Percentiles rank a stretch among this genome's conserved stretches.
Evolutionary conservation across 2,888 invertebrate species (phyloP).

Genomic region (Apocheima hispidaria): DNA sequence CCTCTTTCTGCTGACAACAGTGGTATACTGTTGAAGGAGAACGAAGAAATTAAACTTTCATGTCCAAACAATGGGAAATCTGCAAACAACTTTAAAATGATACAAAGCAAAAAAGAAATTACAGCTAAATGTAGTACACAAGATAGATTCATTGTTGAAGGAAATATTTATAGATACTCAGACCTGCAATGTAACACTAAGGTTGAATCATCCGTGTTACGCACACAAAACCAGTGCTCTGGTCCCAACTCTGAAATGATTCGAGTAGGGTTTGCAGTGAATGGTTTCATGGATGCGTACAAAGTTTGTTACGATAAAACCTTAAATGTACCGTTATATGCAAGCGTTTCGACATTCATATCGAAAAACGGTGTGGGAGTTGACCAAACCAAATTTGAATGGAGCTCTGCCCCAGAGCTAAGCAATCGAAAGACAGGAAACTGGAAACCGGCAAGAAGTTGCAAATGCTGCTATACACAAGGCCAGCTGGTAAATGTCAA

Average conservation of each 20-base stretch:
- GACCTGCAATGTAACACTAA: slow-evolving; percentile 34
- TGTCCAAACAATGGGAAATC: not conserved
- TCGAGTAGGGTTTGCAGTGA: slow-evolving; percentile 33
- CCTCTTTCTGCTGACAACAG: not conserved
- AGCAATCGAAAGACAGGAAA: not conserved
- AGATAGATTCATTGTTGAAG: slow-evolving; percentile 36
- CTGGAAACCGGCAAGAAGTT: slow-evolving; percentile 25
- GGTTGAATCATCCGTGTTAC: slow-evolving; percentile 21
- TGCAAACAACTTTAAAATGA: not conserved
- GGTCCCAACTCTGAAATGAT: slow-evolving; percentile 27
- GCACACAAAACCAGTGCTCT: slow-evolving; percentile 17
- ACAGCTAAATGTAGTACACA: slow-evolving; percentile 35
- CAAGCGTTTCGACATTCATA: not conserved
- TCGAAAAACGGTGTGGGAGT: slow-evolving; percentile 10
- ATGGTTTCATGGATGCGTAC: slow-evolving; percentile 37
- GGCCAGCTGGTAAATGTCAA: slow-evolving; percentile 16
- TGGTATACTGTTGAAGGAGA: not conserved
- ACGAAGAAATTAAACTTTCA: slow-evolving; percentile 1
- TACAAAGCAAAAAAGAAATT: slow-evolving; percentile 23
- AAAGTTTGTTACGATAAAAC: slow-evolving; percentile 34
- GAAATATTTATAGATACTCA: slow-evolving; percentile 30
- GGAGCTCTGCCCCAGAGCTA: slow-evolving; percentile 11
- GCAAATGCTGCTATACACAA: slow-evolving; percentile 19
- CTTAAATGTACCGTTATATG: slow-evolving; percentile 12
- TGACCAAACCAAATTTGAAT: slow-evolving; percentile 8